These are phyloP conservation scores for Congeria kusceri DNA, from an alignment of 2,888 invertebrate genomes.

Conservation along the genomic window DNA sequence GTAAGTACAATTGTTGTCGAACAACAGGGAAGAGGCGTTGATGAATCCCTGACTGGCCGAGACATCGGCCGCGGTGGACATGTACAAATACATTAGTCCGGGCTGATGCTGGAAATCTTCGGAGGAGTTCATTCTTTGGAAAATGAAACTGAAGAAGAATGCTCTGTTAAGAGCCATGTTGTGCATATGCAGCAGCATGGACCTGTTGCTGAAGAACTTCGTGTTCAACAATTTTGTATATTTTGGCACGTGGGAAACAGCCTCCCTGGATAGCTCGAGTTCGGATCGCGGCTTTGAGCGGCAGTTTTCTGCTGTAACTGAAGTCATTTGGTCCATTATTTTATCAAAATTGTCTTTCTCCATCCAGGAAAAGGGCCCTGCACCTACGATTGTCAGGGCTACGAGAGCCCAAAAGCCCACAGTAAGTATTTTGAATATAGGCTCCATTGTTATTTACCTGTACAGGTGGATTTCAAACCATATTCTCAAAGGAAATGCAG, in stretches of 20 bases:
- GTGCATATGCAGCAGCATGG: conserved; percentile 95
- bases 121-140: conserved; percentile 78
- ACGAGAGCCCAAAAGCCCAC: conserved; percentile 59
- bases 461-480: conserved; percentile 35
- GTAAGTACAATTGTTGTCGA: conserved; percentile 96
- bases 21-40: conserved; percentile 94
- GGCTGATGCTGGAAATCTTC: conserved; percentile 90
- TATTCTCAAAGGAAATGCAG: conserved; percentile 11
- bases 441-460: conserved; percentile 47
- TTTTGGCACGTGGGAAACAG: conserved; percentile 91
- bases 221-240: conserved; percentile 87
- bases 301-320: conserved; percentile 95
- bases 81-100: conserved; percentile 98
- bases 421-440: conserved; percentile 31
- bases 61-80: conserved; percentile 97
- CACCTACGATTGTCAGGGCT: conserved; percentile 54
- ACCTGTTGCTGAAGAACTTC: conserved; percentile 94
- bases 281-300: conserved; percentile 94
- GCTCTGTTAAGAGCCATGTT: conserved; percentile 98
- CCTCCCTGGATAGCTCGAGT: conserved; percentile 92
- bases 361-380: conserved; percentile 91
- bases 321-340: conserved; percentile 93
- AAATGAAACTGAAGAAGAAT: conserved; percentile 89
- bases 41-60: conserved; percentile 95
- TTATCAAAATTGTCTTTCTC: conserved; percentile 95